Conservation (phyloP, 2,113 vertebrate species). For the Etheostoma cragini region DNA sequence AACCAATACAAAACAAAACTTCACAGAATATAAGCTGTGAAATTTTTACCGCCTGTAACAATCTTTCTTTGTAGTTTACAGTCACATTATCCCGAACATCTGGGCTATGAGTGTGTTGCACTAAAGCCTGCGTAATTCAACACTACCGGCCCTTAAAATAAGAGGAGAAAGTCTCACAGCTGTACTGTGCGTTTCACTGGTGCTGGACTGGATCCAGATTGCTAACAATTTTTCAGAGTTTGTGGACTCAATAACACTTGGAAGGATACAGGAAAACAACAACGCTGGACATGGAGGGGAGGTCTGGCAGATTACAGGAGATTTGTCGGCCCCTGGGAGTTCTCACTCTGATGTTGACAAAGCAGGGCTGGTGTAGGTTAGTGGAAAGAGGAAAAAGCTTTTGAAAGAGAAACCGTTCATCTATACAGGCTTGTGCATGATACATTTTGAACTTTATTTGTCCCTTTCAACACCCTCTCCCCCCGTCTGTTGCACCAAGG, state of each 20-base stretch:
- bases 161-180: slow-evolving; percentile 9
- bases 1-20: slow-evolving; percentile 51
- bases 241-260: slow-evolving; percentile 73
- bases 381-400: slow-evolving; percentile 9
- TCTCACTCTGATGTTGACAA: slow-evolving; percentile 74
- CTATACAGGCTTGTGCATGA: slow-evolving; percentile 27
- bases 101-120: slow-evolving; percentile 46
- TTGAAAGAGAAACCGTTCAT: slow-evolving; percentile 39
- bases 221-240: slow-evolving; percentile 67
- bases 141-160: background rate
- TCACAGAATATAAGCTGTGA: slow-evolving; percentile 44
- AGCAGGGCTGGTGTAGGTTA: slow-evolving; percentile 62
- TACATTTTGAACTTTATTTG: slow-evolving; percentile 60
- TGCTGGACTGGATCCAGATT: slow-evolving; percentile 66
- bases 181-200: slow-evolving; percentile 48
- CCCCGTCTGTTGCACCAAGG: slow-evolving; percentile 42
- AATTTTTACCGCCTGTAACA: slow-evolving; percentile 51
- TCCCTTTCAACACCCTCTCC: slow-evolving; percentile 42
- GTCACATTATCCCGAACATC: slow-evolving; percentile 67
- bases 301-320: slow-evolving; percentile 71
- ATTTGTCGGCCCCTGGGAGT: slow-evolving; percentile 65
- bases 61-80: slow-evolving; percentile 63
- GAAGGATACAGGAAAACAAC: slow-evolving; percentile 63
- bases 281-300: slow-evolving; percentile 56
- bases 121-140: slow-evolving; percentile 48